Evolutionary conservation across 1,140 invertebrate genomes (phyloP).

Genomic region (Lysiphlebus fabarum): DNA sequence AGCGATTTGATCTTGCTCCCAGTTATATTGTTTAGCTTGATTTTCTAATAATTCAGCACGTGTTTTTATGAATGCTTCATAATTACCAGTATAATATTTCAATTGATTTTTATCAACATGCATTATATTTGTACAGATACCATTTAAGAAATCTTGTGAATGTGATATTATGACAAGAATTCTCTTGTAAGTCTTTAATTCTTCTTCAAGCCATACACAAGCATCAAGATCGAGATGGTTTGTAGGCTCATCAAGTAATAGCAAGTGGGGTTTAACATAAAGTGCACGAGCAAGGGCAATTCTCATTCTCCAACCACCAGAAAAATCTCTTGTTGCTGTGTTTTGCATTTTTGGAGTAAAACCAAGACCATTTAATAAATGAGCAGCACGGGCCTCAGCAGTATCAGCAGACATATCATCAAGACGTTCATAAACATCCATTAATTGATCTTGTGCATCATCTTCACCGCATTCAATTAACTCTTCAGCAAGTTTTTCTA

Average conservation of each 20-base stretch:
- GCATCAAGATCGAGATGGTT: conserved; percentile 99
- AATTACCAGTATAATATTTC: conserved; percentile 95
- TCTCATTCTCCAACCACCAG: conserved; percentile 98
- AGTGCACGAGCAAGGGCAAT: conserved; percentile 94
- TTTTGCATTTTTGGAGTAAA: conserved; percentile 94
- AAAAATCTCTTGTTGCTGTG: conserved; percentile 90
- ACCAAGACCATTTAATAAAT: conserved; percentile 94
- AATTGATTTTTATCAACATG: conserved; percentile 92
- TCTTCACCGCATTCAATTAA: conserved; percentile 85
- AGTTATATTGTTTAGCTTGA: conserved; percentile 98
- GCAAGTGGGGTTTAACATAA: conserved; percentile 89
- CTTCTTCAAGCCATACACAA: conserved; percentile 99
- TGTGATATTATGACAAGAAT: conserved; percentile 99
- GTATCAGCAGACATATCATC: conserved; percentile 96
- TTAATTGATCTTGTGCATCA: conserved; percentile 81
- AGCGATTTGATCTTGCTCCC: conserved; percentile 99
- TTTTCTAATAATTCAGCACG: conserved; percentile 94
- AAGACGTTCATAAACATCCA: conserved; percentile 96
- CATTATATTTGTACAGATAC: conserved; percentile 98
- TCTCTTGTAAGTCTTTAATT: conserved; percentile 92
- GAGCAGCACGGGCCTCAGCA: conserved; percentile 88
- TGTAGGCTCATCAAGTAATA: conserved; percentile 94
- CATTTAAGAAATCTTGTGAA: conserved; percentile 99
- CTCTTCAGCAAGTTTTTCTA: conserved; percentile 92
- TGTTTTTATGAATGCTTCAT: conserved; percentile 84